phyloP scores from a whole-genome alignment of 2,888 invertebrate genomes.

The Chrysina gloriosa region DNA sequence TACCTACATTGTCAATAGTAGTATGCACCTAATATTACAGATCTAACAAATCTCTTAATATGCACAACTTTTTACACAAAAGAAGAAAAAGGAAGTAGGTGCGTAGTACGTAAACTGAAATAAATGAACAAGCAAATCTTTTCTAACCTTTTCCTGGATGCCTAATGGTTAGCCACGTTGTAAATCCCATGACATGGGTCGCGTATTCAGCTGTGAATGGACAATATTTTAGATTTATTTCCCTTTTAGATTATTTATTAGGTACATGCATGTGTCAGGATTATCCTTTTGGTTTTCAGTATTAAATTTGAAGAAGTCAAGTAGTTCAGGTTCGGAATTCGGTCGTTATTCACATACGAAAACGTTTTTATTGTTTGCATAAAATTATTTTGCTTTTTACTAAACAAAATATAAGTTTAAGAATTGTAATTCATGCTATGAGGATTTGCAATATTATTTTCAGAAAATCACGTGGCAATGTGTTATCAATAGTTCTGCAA shows the following conservation, averaged over 20 bases:
- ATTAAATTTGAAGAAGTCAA: not conserved
- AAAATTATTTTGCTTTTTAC: no score
- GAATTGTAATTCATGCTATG: no score
- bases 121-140: constrained; percentile 1
- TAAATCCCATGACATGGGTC: constrained; percentile 67
- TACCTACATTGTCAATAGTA: no score
- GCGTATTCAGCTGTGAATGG: constrained; percentile 59
- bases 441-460: no score
- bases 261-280: not conserved
- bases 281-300: no score
- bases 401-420: no score
- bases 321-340: no score
- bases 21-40: no score
- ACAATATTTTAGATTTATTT: not conserved
- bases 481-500: no score
- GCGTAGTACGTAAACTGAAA: constrained; percentile 6
- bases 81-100: not conserved
- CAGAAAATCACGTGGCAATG: no score
- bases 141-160: constrained; percentile 67
- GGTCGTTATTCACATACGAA: no score
- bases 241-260: not conserved
- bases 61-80: not conserved
- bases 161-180: constrained; percentile 69
- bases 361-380: no score
- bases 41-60: not conserved